phyloP scores from a whole-genome alignment of 2,888 invertebrate species.

The Blastobasis adustella region DNA sequence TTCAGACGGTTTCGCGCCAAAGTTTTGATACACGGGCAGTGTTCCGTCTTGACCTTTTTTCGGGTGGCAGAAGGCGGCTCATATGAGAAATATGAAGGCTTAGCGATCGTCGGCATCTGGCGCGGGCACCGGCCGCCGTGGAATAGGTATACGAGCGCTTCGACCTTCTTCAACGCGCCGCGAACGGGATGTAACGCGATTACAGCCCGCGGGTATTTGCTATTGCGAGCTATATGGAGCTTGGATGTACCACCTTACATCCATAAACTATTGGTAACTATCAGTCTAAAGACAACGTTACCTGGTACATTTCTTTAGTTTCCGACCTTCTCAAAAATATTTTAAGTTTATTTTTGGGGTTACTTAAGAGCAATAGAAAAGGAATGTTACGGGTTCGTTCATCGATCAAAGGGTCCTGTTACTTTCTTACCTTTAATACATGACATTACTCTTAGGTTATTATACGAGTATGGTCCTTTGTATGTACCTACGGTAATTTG shows the following conservation, averaged over 20 bases:
- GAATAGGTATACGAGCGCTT: constrained; percentile 8
- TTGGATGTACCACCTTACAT: no score
- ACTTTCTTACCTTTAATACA: neutral
- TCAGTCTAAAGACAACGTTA: no score
- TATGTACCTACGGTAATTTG: no score
- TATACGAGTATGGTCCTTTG: no score
- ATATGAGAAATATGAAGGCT: constrained; percentile 62
- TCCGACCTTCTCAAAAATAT: neutral
- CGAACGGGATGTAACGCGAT: neutral
- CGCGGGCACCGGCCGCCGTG: constrained; percentile 38
- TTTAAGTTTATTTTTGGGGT: neutral
- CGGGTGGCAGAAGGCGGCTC: constrained; percentile 32
- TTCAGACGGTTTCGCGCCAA: constrained; percentile 15
- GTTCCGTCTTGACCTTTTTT: constrained; percentile 34
- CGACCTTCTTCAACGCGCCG: constrained; percentile 30
- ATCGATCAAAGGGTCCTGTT: neutral
- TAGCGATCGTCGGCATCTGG: constrained; percentile 61
- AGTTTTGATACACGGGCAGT: constrained; percentile 7
- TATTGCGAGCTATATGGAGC: no score
- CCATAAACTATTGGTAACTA: no score
- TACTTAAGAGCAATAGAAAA: neutral
- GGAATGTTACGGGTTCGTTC: neutral
- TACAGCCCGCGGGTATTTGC: no score
- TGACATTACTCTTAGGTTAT: no score
- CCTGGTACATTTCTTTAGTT: no score